phyloP scores from a whole-genome alignment of 2,888 invertebrate species.

The Mallateleia sp. region DNA sequence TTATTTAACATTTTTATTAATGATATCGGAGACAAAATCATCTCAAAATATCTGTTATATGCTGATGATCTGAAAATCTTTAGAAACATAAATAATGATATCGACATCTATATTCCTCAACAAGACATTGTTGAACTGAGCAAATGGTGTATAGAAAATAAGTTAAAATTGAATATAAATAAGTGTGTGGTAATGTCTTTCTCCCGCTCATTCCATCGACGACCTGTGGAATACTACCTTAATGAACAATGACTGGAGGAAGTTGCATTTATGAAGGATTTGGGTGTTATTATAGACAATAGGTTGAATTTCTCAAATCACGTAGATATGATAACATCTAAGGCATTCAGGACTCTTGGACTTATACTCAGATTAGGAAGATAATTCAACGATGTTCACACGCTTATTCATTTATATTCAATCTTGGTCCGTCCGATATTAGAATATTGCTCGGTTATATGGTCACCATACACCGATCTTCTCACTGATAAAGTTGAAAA shows the following conservation, averaged over 20 bases:
- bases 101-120: background rate
- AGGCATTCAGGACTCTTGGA: background rate
- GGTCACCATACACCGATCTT: slow-evolving; percentile 15
- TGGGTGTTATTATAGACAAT: no score
- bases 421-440: slow-evolving; percentile 11
- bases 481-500: background rate
- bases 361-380: slow-evolving; percentile 23
- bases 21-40: slow-evolving; percentile 6
- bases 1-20: no score
- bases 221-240: background rate
- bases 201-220: background rate
- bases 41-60: slow-evolving; percentile 14
- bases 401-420: slow-evolving; percentile 8
- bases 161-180: slow-evolving; percentile 4
- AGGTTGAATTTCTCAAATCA: slow-evolving; percentile 2
- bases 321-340: background rate
- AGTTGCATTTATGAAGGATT: background rate
- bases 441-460: slow-evolving; percentile 1
- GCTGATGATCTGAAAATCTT: slow-evolving; percentile 18
- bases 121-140: slow-evolving; percentile 8
- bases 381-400: slow-evolving; percentile 1
- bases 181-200: slow-evolving; percentile 11
- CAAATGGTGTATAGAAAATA: slow-evolving; percentile 14
- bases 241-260: background rate
- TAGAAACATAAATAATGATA: background rate